Evolutionary conservation across 53 echinoderm and acorn worm genomes (phyloP).

Genomic region (Paracentrotus lividus): DNA sequence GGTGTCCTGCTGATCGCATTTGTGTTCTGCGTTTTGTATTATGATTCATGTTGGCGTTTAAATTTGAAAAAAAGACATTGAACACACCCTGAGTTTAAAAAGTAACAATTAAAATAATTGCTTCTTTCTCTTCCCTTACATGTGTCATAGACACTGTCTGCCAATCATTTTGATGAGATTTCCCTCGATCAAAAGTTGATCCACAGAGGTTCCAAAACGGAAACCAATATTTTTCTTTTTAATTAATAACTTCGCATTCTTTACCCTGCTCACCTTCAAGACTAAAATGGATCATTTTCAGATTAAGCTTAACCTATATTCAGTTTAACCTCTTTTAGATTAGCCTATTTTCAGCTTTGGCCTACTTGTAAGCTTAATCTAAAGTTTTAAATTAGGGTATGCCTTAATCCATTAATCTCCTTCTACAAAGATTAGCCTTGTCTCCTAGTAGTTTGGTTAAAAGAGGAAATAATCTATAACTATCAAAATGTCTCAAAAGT

Average conservation of each 20-base stretch:
- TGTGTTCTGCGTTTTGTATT: too few relatives aligned
- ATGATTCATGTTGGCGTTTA: too few relatives aligned
- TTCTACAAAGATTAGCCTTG: background rate
- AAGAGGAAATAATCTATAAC: background rate
- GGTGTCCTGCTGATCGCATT: too few relatives aligned
- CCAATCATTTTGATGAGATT: background rate
- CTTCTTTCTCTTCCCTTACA: background rate
- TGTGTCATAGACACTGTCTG: background rate
- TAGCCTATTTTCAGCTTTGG: slow-evolving; percentile 10
- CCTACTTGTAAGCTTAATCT: background rate
- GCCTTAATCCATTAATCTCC: background rate
- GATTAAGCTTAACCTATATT: background rate
- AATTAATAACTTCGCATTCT: slow-evolving; percentile 21
- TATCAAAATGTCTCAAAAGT: background rate
- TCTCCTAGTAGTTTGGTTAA: background rate
- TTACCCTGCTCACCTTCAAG: background rate
- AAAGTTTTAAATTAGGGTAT: slow-evolving; percentile 8
- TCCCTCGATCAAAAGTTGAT: background rate
- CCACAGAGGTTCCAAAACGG: background rate
- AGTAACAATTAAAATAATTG: too few relatives aligned
- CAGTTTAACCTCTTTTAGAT: background rate
- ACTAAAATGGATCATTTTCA: background rate
- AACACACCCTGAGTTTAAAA: too few relatives aligned
- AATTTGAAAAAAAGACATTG: too few relatives aligned
- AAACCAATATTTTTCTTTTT: background rate